Percentiles rank a stretch among this genome's conserved stretches.
These are phyloP conservation scores for Sebastolobus alascanus DNA, from an alignment of 2,797 vertebrate genomes.

Conservation along the genomic window DNA sequence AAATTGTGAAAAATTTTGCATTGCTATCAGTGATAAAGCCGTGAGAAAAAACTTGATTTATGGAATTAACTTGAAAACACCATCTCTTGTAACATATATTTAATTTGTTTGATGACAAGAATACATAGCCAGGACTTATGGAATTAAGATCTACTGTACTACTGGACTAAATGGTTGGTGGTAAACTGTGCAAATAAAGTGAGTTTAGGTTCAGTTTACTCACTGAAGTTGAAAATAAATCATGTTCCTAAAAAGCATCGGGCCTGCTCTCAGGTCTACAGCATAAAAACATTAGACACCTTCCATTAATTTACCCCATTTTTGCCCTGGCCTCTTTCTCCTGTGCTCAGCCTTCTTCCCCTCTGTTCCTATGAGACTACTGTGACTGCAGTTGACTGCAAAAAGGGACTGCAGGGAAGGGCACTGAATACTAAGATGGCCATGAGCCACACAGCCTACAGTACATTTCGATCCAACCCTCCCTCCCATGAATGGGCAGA, in stretches of 20 bases:
- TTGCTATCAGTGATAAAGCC: slow-evolving; percentile 19
- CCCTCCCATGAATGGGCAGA: slow-evolving; percentile 43
- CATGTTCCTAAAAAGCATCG: background rate
- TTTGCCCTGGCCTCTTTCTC: slow-evolving; percentile 41
- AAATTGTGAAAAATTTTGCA: slow-evolving; percentile 25
- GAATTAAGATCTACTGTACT: background rate
- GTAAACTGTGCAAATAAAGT: slow-evolving; percentile 7
- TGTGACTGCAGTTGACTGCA: slow-evolving; percentile 63
- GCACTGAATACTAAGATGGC: slow-evolving; percentile 63
- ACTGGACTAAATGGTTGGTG: background rate
- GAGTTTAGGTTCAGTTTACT: background rate
- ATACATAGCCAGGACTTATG: background rate
- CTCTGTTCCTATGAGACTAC: slow-evolving; percentile 48
- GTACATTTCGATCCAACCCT: slow-evolving; percentile 49
- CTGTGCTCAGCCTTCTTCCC: slow-evolving; percentile 31
- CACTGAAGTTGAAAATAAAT: background rate
- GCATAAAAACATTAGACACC: slow-evolving; percentile 27
- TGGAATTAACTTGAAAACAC: slow-evolving; percentile 1
- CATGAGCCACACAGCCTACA: slow-evolving; percentile 52
- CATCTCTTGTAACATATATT: too few relatives aligned
- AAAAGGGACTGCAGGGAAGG: slow-evolving; percentile 66
- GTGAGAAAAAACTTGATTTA: slow-evolving; percentile 30
- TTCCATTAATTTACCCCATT: slow-evolving; percentile 45
- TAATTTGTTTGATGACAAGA: background rate
- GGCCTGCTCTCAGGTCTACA: slow-evolving; percentile 10